Conservation (phyloP, 2,113 vertebrate species). For the Albula glossodonta region DNA sequence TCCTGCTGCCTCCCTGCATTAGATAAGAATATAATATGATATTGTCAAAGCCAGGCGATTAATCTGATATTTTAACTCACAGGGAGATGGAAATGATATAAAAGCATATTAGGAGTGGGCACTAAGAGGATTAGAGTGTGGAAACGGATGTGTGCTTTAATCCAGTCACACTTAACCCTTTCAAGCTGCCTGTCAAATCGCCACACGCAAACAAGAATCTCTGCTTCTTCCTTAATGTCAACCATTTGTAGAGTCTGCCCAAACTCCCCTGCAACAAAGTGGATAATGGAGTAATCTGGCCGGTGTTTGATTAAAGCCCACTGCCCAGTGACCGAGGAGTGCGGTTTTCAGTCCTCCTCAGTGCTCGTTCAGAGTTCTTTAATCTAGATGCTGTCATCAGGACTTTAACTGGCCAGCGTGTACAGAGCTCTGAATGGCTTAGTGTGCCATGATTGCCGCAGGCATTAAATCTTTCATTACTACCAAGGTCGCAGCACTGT, state of each 20-base stretch:
- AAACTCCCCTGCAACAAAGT: constrained; percentile 28
- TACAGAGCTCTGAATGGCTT: constrained; percentile 34
- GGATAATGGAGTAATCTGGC: constrained; percentile 36
- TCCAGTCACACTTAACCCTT: constrained; percentile 73
- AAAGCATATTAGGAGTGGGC: constrained; percentile 71
- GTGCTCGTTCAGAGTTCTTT: constrained; percentile 37
- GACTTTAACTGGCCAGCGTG: constrained; percentile 37
- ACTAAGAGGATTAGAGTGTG: constrained; percentile 74
- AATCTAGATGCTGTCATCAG: constrained; percentile 51
- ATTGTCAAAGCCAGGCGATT: constrained; percentile 68
- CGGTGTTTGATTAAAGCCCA: constrained; percentile 61
- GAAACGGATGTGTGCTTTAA: constrained; percentile 70
- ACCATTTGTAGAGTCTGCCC: constrained; percentile 46
- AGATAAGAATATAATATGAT: constrained; percentile 76
- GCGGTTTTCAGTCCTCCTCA: constrained; percentile 40
- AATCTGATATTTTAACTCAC: constrained; percentile 76
- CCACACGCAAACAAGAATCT: constrained; percentile 60
- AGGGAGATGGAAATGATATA: constrained; percentile 71
- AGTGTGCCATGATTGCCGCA: constrained; percentile 43
- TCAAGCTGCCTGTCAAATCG: constrained; percentile 59
- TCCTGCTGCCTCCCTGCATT: constrained; percentile 44
- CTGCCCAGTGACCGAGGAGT: constrained; percentile 47
- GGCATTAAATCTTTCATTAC: constrained; percentile 55
- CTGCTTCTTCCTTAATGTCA: constrained; percentile 45
- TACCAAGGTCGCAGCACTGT: constrained; percentile 46